phyloP scores from a whole-genome alignment of 1,140 invertebrate genomes.

The Drosophila jambulina region DNA sequence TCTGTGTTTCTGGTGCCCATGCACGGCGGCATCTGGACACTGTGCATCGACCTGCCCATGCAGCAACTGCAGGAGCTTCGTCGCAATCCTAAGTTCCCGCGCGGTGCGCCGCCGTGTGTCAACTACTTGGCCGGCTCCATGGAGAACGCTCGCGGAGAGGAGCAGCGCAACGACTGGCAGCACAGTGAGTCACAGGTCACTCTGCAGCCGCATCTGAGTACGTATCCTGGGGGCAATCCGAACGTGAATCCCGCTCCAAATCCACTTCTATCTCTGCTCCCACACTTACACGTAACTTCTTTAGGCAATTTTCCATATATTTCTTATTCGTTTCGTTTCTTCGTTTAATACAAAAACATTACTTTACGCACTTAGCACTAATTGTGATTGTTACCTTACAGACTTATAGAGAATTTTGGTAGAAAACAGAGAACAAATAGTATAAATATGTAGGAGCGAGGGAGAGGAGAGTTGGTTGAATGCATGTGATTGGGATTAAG shows the following conservation, averaged over 20 bases:
- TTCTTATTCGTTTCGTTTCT: conserved; percentile 37
- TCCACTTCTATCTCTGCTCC: conserved; percentile 13
- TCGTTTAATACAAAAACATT: conserved; percentile 72
- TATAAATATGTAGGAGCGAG: conserved; percentile 54
- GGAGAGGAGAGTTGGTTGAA: conserved; percentile 39
- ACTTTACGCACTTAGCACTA: conserved; percentile 77
- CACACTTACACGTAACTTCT: conserved; percentile 12
- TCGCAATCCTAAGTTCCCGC: conserved; percentile 88
- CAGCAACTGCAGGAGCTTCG: conserved; percentile 89
- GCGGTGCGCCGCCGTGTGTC: conserved; percentile 88
- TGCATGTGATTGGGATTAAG: conserved; percentile 35
- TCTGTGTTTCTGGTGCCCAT: conserved; percentile 92
- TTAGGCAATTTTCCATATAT: conserved; percentile 33
- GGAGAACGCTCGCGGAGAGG: conserved; percentile 87
- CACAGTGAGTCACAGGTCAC: conserved; percentile 89
- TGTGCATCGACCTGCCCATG: conserved; percentile 91
- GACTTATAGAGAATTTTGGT: conserved; percentile 72
- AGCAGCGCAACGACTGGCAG: conserved; percentile 92
- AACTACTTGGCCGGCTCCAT: conserved; percentile 91
- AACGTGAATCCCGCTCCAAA: conserved; percentile 27
- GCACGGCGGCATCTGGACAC: conserved; percentile 94
- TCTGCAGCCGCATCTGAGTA: conserved; percentile 85
- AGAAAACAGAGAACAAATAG: conserved; percentile 69
- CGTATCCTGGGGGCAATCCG: conserved; percentile 83
- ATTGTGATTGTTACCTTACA: conserved; percentile 79